phyloP scores from a whole-genome alignment of 1,140 invertebrate genomes.

The Orchestia grillus region DNA sequence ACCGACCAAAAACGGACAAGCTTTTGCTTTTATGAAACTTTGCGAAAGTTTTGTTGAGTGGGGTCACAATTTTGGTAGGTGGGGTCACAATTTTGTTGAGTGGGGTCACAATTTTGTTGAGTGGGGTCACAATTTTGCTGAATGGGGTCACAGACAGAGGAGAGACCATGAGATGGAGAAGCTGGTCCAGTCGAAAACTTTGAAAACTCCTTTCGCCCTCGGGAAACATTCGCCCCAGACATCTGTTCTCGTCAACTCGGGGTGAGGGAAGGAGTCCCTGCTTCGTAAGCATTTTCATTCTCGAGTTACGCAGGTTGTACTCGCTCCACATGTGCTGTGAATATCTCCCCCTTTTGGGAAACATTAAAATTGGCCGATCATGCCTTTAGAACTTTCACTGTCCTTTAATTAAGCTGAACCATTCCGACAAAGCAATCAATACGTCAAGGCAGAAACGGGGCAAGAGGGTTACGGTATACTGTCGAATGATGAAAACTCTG shows the following conservation, averaged over 20 bases:
- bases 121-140: background rate
- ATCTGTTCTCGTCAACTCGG: background rate
- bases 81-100: too few relatives aligned
- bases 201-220: background rate
- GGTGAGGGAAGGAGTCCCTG: background rate
- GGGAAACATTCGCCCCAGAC: background rate
- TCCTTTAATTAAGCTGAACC: background rate
- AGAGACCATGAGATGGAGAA: background rate
- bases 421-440: background rate
- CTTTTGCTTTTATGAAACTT: too few relatives aligned
- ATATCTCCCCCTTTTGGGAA: background rate
- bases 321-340: background rate
- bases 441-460: too few relatives aligned
- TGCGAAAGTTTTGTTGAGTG: too few relatives aligned
- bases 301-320: background rate
- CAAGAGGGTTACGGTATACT: too few relatives aligned
- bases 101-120: too few relatives aligned
- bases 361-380: background rate
- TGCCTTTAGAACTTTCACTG: background rate
- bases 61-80: too few relatives aligned
- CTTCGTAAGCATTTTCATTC: background rate
- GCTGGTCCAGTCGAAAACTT: background rate
- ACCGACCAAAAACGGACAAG: too few relatives aligned
- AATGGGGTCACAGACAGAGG: background rate
- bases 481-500: too few relatives aligned